These are phyloP conservation scores for Lampropteryx suffumata DNA, from an alignment of 2,888 invertebrate species.

Conservation along the genomic window DNA sequence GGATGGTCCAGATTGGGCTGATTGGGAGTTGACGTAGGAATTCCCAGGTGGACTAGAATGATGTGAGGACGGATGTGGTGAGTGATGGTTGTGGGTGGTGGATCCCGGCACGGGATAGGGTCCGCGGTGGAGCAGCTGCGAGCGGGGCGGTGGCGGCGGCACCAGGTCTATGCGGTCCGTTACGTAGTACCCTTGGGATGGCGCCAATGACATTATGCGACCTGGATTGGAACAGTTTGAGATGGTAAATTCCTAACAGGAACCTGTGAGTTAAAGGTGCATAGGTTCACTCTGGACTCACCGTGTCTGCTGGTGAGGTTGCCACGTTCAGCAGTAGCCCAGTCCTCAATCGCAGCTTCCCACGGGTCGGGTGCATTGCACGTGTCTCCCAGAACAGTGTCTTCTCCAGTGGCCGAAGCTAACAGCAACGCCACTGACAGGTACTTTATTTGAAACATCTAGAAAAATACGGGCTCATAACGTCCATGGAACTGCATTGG, in stretches of 20 bases:
- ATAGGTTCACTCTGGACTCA: constrained; percentile 25
- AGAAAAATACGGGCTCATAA: background rate
- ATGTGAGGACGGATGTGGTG: constrained; percentile 31
- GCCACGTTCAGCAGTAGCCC: constrained; percentile 75
- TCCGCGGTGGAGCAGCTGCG: constrained; percentile 33
- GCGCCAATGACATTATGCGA: constrained; percentile 69
- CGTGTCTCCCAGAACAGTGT: constrained; percentile 13
- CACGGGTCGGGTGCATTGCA: constrained; percentile 69
- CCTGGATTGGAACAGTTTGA: constrained; percentile 44
- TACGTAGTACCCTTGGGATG: constrained; percentile 72
- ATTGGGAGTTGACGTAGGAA: background rate
- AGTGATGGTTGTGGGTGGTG: constrained; percentile 5
- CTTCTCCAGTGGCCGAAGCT: constrained; percentile 8
- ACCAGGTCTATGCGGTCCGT: constrained; percentile 66
- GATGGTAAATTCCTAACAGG: background rate
- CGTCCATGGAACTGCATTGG: background rate
- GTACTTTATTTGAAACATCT: constrained; percentile 35
- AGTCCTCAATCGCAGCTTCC: constrained; percentile 85
- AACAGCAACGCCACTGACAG: constrained; percentile 32
- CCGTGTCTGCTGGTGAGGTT: constrained; percentile 64
- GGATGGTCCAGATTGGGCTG: background rate
- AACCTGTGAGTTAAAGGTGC: background rate
- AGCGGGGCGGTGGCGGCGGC: constrained; percentile 44
- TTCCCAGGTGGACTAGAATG: constrained; percentile 29
- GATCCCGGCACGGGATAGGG: constrained; percentile 37